A percentile compares a stretch with the other conserved stretches of the same genome.
Evolutionary conservation across 2,797 vertebrate species (phyloP).

Genomic region (Heliangelus exortis): DNA sequence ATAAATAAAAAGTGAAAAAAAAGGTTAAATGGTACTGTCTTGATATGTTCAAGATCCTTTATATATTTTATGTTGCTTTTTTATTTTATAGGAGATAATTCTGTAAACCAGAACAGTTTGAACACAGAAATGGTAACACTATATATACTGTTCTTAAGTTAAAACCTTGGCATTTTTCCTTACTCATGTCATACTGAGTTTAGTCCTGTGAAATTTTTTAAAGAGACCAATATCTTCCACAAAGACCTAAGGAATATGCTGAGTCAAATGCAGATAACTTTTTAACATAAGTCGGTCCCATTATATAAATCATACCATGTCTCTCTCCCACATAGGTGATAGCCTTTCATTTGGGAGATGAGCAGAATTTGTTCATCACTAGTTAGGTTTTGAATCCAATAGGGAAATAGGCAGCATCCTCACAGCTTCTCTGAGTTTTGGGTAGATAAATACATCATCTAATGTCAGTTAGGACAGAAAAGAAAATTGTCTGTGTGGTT

Average conservation of each 20-base stretch:
- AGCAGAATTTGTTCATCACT: not conserved
- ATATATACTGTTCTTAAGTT: not conserved
- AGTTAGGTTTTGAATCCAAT: not conserved
- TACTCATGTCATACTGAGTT: not conserved
- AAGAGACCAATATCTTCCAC: not conserved
- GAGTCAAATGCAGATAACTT: not conserved
- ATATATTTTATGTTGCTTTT: not conserved
- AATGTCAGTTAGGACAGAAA: not conserved
- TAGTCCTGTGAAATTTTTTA: not conserved
- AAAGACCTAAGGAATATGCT: not conserved
- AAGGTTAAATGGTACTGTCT: not conserved
- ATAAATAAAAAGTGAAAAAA: conserved; percentile 25
- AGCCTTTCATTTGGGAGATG: not conserved
- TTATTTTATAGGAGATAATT: not conserved
- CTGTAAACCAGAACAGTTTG: conserved; percentile 13
- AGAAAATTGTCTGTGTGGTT: not conserved
- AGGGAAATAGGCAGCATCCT: not conserved
- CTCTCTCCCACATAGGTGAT: not conserved
- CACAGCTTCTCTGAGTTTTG: not conserved
- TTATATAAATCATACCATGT: not conserved
- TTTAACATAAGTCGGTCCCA: not conserved
- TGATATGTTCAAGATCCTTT: not conserved
- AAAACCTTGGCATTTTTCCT: not conserved
- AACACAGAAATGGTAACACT: not conserved
- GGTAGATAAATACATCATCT: not conserved